A percentile compares a stretch with the other conserved stretches of the same genome.
Conservation (phyloP, 2,113 vertebrate species). For the Peromyscus californicus region DNA sequence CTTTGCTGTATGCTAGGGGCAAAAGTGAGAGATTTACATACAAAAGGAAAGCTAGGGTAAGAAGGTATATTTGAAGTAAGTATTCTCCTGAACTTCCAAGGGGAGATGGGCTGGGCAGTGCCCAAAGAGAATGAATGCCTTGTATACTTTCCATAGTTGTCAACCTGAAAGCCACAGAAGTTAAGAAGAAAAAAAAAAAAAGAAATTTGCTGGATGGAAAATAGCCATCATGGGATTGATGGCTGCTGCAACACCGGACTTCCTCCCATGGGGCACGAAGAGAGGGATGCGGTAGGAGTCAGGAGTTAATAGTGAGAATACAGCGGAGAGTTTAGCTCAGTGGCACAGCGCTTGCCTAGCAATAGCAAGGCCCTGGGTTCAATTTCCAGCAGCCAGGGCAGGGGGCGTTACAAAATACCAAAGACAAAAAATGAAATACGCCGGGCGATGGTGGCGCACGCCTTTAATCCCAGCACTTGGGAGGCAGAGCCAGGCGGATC, state of each 20-base stretch:
- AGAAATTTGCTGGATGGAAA: neutral
- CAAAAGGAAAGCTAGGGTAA: neutral
- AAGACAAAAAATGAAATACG: neutral
- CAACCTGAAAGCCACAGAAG: neutral
- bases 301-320: neutral
- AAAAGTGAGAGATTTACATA: neutral
- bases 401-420: neutral
- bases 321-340: neutral
- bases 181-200: neutral
- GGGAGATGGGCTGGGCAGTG: neutral
- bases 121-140: neutral
- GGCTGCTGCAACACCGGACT: neutral
- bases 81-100: neutral
- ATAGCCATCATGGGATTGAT: neutral
- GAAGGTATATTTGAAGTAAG: neutral
- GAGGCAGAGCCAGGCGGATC: too few relatives aligned
- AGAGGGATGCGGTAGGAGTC: neutral
- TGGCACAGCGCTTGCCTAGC: neutral
- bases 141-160: neutral
- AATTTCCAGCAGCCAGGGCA: neutral
- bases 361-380: neutral
- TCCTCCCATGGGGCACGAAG: neutral
- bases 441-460: too few relatives aligned
- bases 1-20: neutral
- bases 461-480: too few relatives aligned